Percentiles rank a stretch among this genome's conserved stretches.
Conservation (phyloP, 2,888 invertebrate species). For the Pseudanteris insignis region DNA sequence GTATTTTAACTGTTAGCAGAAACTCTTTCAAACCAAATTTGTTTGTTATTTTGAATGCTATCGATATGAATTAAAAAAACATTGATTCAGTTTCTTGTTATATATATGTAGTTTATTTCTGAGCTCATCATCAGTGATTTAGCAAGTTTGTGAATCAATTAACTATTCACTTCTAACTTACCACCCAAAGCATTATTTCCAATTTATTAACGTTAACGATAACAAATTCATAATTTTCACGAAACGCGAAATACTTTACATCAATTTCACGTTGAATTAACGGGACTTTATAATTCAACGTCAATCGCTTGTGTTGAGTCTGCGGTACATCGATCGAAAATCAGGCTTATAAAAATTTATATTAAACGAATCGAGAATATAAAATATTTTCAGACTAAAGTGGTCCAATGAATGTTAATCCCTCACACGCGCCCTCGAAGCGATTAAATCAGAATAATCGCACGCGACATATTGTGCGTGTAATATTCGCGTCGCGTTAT, state of each 20-base stretch:
- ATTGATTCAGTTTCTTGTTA: too few species aligned
- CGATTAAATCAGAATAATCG: constrained; percentile 21
- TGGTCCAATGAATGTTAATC: constrained; percentile 22
- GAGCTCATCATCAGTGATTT: too few species aligned
- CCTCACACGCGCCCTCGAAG: constrained; percentile 10
- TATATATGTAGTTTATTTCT: too few species aligned
- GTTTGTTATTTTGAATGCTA: too few species aligned
- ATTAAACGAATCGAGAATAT: constrained; percentile 17
- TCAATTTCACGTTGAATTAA: background rate
- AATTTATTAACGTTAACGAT: constrained; percentile 1
- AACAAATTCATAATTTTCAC: constrained; percentile 3
- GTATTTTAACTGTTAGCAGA: too few species aligned
- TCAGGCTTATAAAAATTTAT: constrained; percentile 8
- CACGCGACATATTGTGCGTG: background rate
- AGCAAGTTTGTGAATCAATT: constrained; percentile 1
- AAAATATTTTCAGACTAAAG: constrained; percentile 13
- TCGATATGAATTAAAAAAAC: too few species aligned
- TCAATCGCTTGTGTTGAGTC: constrained; percentile 7
- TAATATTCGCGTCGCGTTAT: constrained; percentile 5
- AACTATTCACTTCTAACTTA: constrained; percentile 4
- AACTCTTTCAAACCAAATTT: too few species aligned
- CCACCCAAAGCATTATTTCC: background rate
- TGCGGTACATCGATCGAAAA: background rate
- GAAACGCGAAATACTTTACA: constrained; percentile 1
- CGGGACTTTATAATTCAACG: constrained; percentile 14